phyloP scores from a whole-genome alignment of 2,113 vertebrate genomes.

The Psilopsiagon aymara region DNA sequence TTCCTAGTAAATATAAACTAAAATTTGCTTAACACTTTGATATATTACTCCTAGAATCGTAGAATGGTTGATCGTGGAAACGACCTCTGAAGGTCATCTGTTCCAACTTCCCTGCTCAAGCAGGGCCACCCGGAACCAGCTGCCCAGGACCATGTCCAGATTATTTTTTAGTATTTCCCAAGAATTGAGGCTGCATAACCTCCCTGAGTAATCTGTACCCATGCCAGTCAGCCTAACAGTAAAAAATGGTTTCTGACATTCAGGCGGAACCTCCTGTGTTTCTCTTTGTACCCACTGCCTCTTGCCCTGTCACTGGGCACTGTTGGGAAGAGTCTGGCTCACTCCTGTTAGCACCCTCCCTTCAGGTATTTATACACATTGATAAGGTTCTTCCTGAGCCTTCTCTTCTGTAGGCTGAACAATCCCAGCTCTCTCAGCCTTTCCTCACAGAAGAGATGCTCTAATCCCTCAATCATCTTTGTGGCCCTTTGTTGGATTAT shows the following conservation, averaged over 20 bases:
- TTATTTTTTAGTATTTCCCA: background rate
- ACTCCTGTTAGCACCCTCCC: background rate
- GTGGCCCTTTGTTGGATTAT: background rate
- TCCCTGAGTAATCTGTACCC: background rate
- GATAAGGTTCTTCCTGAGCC: background rate
- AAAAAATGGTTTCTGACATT: background rate
- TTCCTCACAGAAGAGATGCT: background rate
- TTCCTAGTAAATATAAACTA: background rate
- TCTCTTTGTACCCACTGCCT: background rate
- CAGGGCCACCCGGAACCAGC: background rate
- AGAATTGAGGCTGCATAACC: background rate
- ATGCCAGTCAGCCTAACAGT: background rate
- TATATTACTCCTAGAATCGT: background rate
- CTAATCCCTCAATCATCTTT: fast-evolving
- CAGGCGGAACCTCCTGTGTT: background rate
- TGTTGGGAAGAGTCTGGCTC: background rate
- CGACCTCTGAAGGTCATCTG: background rate
- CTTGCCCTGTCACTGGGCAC: background rate
- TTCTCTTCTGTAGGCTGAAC: background rate
- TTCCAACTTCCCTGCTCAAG: background rate
- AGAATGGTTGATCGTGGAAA: background rate
- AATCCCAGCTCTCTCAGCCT: background rate
- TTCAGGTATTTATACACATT: background rate
- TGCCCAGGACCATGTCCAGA: background rate
- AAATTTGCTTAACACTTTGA: background rate